Conservation (phyloP, 2,888 invertebrate genomes). For the Ceriagrion tenellum region DNA sequence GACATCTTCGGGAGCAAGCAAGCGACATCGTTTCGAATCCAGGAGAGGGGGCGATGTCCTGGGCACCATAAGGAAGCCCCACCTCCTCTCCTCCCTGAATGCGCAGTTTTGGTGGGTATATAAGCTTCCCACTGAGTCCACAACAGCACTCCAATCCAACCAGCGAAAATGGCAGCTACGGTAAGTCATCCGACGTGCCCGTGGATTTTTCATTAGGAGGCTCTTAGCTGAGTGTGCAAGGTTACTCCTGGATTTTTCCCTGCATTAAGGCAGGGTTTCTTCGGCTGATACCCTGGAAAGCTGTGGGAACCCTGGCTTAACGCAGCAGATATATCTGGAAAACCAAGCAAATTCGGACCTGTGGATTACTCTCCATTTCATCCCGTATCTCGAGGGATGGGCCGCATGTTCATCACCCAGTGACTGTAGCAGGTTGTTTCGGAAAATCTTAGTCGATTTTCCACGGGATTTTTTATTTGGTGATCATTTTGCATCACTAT, state of each 20-base stretch:
- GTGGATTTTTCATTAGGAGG: not conserved
- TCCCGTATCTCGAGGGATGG: not conserved
- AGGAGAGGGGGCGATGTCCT: not conserved
- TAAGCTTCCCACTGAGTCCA: not conserved
- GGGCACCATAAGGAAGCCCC: not conserved
- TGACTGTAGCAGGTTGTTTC: not conserved
- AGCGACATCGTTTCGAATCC: not conserved
- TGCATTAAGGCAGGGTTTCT: too few species aligned
- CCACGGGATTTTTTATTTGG: too few species aligned
- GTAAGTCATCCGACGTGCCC: not conserved
- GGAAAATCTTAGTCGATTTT: too few species aligned
- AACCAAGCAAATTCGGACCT: too few species aligned
- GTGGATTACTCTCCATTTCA: not conserved
- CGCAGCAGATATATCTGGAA: too few species aligned
- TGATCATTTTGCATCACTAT: too few species aligned
- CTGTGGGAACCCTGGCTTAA: too few species aligned
- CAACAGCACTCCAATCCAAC: not conserved
- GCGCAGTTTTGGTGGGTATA: slow-evolving; percentile 12
- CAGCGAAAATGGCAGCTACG: slow-evolving; percentile 44
- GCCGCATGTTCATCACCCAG: not conserved
- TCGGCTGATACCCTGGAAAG: too few species aligned
- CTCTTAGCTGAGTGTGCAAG: too few species aligned
- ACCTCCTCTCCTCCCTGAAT: not conserved
- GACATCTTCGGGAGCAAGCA: not conserved
- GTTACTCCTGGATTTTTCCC: too few species aligned